Evolutionary conservation across 2,888 invertebrate genomes (phyloP), one percentile per base, ranked within the genome.

Genomic region (Nyleta sp.): DNA sequence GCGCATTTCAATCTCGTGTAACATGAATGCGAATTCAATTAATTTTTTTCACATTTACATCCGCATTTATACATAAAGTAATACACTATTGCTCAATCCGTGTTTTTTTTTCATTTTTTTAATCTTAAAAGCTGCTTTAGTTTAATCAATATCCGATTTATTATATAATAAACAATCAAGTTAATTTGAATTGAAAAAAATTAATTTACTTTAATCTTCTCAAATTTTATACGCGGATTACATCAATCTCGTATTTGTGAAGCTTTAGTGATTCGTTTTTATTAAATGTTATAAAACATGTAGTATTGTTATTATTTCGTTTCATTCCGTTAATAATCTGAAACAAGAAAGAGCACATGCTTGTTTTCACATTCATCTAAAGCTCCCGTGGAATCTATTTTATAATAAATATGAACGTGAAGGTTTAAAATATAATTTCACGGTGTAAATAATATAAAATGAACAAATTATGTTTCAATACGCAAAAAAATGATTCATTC

Each of bases 161-260:
- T 62, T 62, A 33, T 48, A 48, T 15, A 48, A 48, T 24, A 48
- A 62, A 48, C 35, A 62, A 35, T 35, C 1, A 57, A 33, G 15
- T 8, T 50, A 33, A 57, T 31, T 7, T 35, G n/a, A 46, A 46
- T 46, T 31, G 35, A 11, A 28, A 35, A 46, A 60, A 62, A 35
- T 46, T 44, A 62, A 62, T 62, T 48, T 62, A 22, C 35, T 55
- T 35, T 62, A 62, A 62, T 62, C 55, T 18, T 28, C 48, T 48
- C 35, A 17, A 8, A 28, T 24, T 50, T 24, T 35, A 64, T 35
- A 48, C 17, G 24, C 15, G 22, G 22, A 46, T 35, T 17, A 10
- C 40, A 15, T 8, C 33, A 53, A 35, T 33, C 20, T 15, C 17
- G n/a, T 24, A 24, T 42, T 40, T 3, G 15, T 53, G 18, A 38